Evolutionary conservation across 2,888 invertebrate genomes (phyloP), one percentile per base, ranked within the genome.

Genomic region (Cantharis rufa): DNA sequence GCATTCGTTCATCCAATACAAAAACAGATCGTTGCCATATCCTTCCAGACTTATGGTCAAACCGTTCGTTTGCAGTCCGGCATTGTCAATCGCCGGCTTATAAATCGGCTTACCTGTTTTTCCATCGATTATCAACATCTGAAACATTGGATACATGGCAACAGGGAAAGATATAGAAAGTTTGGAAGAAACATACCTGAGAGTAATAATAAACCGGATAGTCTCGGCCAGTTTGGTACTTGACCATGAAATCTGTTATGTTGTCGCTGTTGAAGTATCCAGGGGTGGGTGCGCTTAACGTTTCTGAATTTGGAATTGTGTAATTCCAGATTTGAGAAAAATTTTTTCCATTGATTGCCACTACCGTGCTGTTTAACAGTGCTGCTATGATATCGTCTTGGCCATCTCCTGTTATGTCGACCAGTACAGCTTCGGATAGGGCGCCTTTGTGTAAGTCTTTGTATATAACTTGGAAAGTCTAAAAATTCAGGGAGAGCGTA

Each of bases 201-300:
- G 95, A 93, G 84, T 94, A 93, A 85, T 93, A 94, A 86, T 94
- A 94, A 0, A 93, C 89, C 0, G 94, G 94, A 86, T 92, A 94
- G 10, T 92, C 94, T 0, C 93, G 92, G 0, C 94, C 94, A 48
- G 91, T 87, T 84, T 87, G 86, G 76, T 88, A 94, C 82, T 94
- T 94, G 1, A 96, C 90, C 88, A 95, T 90, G 84, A 96, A 94
- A 86, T 96, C 96, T 0, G 95, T 94, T 7, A 93, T 87, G 81
- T 92, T 90, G 84, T 95, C 95, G 80, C 92, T 91, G 85, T 95
- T 94, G 84, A 93, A 96, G 86, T 92, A 95, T 0, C 94, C 95
- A 1, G 94, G 94, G 11, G 94, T 92, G 62, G 95, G 94, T 70
- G 94, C 91, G 83, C 94, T 94, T 82, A 93, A 93, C 11, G 93